Evolutionary conservation across 2,888 invertebrate species (phyloP).

Genomic region (Holacanthella duospinosa): DNA sequence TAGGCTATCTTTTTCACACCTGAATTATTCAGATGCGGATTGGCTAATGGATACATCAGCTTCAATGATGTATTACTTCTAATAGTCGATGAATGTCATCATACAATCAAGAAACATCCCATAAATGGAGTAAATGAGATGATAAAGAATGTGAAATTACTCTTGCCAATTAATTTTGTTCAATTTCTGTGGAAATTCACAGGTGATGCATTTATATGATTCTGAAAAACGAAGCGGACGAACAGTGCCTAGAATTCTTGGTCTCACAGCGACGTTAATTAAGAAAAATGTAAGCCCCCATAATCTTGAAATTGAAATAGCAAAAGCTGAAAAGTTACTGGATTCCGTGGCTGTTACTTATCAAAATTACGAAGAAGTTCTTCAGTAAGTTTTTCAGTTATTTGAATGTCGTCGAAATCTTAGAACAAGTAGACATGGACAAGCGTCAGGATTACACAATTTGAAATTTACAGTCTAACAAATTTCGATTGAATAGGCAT

Average conservation of each 20-base stretch:
- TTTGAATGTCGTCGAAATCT: neutral
- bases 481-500: neutral
- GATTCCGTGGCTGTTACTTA: slow-evolving; percentile 61
- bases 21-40: slow-evolving; percentile 64
- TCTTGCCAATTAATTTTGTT: neutral
- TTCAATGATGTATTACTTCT: slow-evolving; percentile 56
- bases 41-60: slow-evolving; percentile 49
- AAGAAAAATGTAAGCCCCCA: slow-evolving; percentile 50
- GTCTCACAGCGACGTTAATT: slow-evolving; percentile 76
- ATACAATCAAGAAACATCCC: slow-evolving; percentile 66
- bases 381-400: slow-evolving; percentile 44
- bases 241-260: slow-evolving; percentile 59
- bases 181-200: neutral
- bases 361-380: slow-evolving; percentile 49
- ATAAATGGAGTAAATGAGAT: slow-evolving; percentile 62
- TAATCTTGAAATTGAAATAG: slow-evolving; percentile 48
- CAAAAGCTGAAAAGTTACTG: slow-evolving; percentile 59
- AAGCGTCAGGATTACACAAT: too few species aligned
- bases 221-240: neutral
- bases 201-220: slow-evolving; percentile 14
- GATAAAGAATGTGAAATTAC: neutral
- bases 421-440: too few species aligned
- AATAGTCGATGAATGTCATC: slow-evolving; percentile 92
- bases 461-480: neutral
- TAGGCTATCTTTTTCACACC: slow-evolving; percentile 71